Conservation (phyloP, 2,797 vertebrate species). For the Salmo trutta region DNA sequence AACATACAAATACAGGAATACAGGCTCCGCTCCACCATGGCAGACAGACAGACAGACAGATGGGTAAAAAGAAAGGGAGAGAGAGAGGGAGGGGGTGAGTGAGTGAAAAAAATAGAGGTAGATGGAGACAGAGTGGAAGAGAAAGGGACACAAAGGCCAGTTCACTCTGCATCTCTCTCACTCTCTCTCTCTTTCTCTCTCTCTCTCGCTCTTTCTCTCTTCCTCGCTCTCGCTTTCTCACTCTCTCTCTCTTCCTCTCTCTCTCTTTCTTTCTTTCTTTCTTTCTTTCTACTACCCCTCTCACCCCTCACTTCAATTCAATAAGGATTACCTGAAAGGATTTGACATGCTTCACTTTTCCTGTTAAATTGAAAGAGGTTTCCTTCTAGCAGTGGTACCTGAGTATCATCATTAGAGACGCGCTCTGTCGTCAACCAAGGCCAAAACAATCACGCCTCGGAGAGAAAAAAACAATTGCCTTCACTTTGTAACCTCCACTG, state of each 20-base stretch:
- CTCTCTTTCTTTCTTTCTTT: too few relatives aligned
- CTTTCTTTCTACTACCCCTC: not conserved
- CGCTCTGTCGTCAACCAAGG: too few relatives aligned
- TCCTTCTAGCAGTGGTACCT: not conserved
- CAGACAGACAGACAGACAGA: constrained; percentile 16
- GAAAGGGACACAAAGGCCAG: not conserved
- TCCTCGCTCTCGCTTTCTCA: too few relatives aligned
- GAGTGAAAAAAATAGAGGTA: too few relatives aligned
- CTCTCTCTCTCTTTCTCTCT: too few relatives aligned
- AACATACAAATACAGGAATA: constrained; percentile 54
- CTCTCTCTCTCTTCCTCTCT: too few relatives aligned
- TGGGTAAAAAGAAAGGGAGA: too few relatives aligned
- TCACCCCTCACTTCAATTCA: constrained; percentile 18
- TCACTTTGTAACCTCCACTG: constrained; percentile 12
- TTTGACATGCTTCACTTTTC: constrained; percentile 33
- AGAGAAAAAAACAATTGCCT: constrained; percentile 13
- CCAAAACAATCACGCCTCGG: not conserved
- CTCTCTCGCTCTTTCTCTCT: too few relatives aligned
- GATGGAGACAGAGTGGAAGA: too few relatives aligned
- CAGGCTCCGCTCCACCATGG: constrained; percentile 40
- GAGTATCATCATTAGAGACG: constrained; percentile 21
- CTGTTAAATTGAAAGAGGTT: constrained; percentile 26
- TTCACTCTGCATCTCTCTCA: too few relatives aligned
- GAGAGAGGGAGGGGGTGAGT: too few relatives aligned
- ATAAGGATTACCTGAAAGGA: constrained; percentile 36